Conservation (phyloP, 1,140 invertebrate species). For the Acromyrmex heyeri region DNA sequence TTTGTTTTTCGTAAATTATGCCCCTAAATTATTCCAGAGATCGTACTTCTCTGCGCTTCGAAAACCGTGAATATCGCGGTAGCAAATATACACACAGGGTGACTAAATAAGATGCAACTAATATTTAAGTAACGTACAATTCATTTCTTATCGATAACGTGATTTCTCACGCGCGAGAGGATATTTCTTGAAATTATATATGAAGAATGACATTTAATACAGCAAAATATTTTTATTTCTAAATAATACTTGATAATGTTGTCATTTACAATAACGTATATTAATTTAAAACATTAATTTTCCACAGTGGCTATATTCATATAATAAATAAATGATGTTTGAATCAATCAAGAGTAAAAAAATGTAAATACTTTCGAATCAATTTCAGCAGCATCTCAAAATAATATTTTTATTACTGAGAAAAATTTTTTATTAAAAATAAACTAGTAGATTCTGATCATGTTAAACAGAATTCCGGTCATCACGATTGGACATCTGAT, state of each 20-base stretch:
- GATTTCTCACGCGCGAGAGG: neutral
- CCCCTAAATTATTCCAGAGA: conserved; percentile 13
- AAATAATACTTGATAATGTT: neutral
- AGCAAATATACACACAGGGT: neutral
- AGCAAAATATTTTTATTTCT: neutral
- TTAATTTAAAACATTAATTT: neutral
- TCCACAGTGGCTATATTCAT: neutral
- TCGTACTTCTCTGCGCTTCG: conserved; percentile 5
- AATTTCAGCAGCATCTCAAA: neutral
- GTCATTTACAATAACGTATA: neutral
- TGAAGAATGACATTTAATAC: neutral
- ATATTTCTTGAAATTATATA: neutral
- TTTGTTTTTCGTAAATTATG: conserved; percentile 59
- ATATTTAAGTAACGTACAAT: neutral
- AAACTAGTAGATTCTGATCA: no score
- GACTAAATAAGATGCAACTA: neutral
- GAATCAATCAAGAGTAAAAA: neutral
- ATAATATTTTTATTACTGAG: neutral
- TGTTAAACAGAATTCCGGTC: no score
- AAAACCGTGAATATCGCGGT: neutral
- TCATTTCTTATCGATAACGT: neutral
- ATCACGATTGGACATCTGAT: no score
- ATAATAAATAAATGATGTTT: neutral
- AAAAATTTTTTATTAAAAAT: no score
- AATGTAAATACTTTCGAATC: neutral